phyloP scores from a whole-genome alignment of 2,888 invertebrate species.

The Acanthosepion pharaonis region DNA sequence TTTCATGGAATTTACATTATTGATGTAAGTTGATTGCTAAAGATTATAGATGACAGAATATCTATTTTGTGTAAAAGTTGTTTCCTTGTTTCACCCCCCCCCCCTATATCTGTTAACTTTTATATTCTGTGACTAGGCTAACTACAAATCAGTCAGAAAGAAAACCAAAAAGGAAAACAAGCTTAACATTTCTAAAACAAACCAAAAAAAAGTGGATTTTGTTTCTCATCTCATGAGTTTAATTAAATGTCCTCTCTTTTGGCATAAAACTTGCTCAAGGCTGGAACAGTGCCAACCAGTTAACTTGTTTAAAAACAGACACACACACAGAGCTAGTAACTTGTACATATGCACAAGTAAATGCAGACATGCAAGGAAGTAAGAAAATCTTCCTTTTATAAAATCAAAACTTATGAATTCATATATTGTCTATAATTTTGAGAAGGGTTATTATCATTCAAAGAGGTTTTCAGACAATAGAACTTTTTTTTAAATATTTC shows the following conservation, averaged over 20 bases:
- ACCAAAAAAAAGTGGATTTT: background rate
- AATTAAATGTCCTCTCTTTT: slow-evolving; percentile 33
- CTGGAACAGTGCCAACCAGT: background rate
- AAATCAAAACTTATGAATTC: background rate
- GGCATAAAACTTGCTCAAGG: background rate
- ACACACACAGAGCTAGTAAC: background rate
- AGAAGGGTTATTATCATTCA: too few relatives aligned
- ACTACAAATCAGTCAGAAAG: background rate
- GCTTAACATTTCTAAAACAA: background rate
- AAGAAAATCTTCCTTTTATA: background rate
- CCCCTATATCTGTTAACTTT: background rate
- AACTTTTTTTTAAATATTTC: too few relatives aligned
- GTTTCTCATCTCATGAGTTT: background rate
- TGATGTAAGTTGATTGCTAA: background rate
- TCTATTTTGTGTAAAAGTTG: too few relatives aligned
- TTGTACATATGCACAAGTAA: background rate
- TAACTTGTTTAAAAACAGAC: background rate
- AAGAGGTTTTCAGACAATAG: too few relatives aligned
- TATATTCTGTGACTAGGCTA: background rate
- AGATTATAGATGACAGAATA: background rate
- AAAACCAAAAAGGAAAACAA: background rate
- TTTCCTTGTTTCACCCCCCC: background rate
- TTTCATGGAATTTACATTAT: background rate
- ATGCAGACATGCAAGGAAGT: background rate
- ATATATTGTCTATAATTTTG: too few relatives aligned